Conservation (phyloP, 2,113 vertebrate species). For the Nothocercus julius region DNA sequence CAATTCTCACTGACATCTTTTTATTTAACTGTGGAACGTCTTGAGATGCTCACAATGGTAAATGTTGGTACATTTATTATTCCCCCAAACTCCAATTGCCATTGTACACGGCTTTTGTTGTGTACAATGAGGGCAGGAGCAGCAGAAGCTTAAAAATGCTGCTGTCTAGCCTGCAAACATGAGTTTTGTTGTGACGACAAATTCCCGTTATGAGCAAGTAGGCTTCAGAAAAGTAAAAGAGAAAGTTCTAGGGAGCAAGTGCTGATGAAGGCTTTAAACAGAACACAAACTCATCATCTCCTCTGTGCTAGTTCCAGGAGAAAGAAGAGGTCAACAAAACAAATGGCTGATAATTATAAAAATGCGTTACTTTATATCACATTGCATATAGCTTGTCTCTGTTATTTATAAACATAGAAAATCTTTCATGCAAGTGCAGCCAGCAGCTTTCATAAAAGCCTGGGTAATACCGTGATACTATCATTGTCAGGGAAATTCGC, state of each 20-base stretch:
- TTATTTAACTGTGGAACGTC: neutral
- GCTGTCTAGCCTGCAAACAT: accelerated
- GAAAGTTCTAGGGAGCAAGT: neutral
- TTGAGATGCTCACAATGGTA: neutral
- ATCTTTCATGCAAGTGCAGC: neutral
- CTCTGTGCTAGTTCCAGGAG: conserved; percentile 15
- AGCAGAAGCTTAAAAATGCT: neutral
- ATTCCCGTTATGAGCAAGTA: neutral
- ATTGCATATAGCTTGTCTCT: neutral
- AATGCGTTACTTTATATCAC: conserved; percentile 21
- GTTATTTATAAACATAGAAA: neutral
- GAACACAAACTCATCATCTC: neutral
- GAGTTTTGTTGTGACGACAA: neutral
- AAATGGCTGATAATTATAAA: conserved; percentile 30
- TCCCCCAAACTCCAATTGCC: neutral
- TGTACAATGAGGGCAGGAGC: neutral
- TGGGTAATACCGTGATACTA: neutral
- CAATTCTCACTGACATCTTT: neutral
- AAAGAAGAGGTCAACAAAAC: conserved; percentile 26
- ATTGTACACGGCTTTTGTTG: neutral
- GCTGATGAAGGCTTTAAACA: neutral
- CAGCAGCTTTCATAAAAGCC: neutral
- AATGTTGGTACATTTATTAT: neutral
- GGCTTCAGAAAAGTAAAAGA: neutral
- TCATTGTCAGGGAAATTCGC: neutral